Base-by-base conservation (phyloP, 2,888 invertebrate genomes). In the Sussaba pulchella region DNA sequence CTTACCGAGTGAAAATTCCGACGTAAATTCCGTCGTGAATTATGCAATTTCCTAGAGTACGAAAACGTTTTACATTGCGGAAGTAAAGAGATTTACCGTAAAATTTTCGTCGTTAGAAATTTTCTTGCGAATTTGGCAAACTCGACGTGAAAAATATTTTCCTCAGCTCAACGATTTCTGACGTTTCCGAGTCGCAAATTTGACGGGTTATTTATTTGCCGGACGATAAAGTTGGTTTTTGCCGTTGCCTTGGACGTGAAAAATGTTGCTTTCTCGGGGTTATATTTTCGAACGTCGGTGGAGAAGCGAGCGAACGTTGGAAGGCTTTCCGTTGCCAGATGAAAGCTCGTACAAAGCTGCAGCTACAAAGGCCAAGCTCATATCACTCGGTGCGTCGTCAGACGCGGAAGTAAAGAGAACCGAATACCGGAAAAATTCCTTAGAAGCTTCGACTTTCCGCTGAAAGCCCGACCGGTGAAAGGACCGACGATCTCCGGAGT, bases 1-100 rank as follows among this genome's bases (percentile, higher is more conserved):
- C 47, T 67, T 17, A 24, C 24, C n/a, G n/a, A n/a, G 21, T 10
- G 24, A 21, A 64, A 39, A 54, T 47, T 64, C 9, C 45, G 19
- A 21, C 21, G n/a, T 10, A 31, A 19, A n/a, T n/a, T n/a, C 24
- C 52, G 67, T 67, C 59, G 21, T 50, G 71, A 77, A 59, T 78
- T 78, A 73, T 69, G 78, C 69, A 73, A 73, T 73, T 73, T 24
- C n/a, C n/a, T n/a, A n/a, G n/a, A n/a, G n/a, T n/a, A n/a, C n/a
- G n/a, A n/a, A n/a, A n/a, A n/a, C n/a, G n/a, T n/a, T n/a, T n/a
- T n/a, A n/a, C n/a, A n/a, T n/a, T n/a, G n/a, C n/a, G n/a, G n/a
- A n/a, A n/a, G n/a, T n/a, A n/a, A n/a, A n/a, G n/a, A 31, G 6
- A 31, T 31, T 31, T 31, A 5, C 6, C 36, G 45, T 12, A n/a